These are phyloP conservation scores for Plecturocebus donacophilus DNA, from an alignment of 2,113 vertebrate genomes.

Conservation along the genomic window DNA sequence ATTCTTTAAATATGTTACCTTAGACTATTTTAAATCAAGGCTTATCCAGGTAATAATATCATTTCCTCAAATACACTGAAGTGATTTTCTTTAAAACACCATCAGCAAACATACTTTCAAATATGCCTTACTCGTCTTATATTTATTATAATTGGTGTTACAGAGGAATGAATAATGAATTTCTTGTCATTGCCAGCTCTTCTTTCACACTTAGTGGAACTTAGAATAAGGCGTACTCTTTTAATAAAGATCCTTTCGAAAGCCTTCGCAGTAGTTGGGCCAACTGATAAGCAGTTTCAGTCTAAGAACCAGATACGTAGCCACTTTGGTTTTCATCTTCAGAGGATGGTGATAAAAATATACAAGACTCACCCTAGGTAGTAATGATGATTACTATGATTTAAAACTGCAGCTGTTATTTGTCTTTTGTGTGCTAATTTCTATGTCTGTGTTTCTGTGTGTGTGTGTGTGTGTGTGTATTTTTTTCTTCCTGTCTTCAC, in stretches of 20 bases:
- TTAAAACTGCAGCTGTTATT: neutral
- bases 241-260: slow-evolving; percentile 29
- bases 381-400: neutral
- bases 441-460: neutral
- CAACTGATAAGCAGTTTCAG: neutral
- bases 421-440: neutral
- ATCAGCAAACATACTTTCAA: slow-evolving; percentile 40
- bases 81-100: slow-evolving; percentile 45
- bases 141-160: slow-evolving; percentile 47
- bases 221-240: slow-evolving; percentile 17
- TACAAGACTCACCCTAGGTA: neutral
- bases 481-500: neutral
- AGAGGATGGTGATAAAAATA: neutral
- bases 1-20: slow-evolving; percentile 14
- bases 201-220: slow-evolving; percentile 16
- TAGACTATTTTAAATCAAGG: slow-evolving; percentile 25
- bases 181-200: slow-evolving; percentile 1
- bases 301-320: neutral
- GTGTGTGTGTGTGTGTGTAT: neutral
- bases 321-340: neutral
- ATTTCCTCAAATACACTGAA: slow-evolving; percentile 24
- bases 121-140: neutral
- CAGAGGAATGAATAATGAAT: slow-evolving; percentile 26
- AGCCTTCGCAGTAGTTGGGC: neutral
- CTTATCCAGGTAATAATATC: slow-evolving; percentile 36